Evolutionary conservation across 1,140 invertebrate species (phyloP), one percentile per base, ranked within the genome.

Genomic region (Heliconius eleuchia): DNA sequence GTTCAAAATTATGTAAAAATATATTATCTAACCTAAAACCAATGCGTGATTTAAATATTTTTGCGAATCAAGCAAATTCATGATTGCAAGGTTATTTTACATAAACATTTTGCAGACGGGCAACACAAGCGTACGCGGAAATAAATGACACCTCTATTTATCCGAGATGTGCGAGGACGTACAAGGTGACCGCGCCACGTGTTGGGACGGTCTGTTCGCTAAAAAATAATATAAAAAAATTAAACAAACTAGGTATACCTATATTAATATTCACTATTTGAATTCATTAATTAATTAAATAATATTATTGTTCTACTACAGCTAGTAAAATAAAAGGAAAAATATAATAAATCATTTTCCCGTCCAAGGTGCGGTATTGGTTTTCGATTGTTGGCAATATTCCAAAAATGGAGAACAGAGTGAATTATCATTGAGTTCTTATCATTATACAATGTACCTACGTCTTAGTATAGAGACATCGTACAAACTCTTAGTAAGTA

Each of bases 61-160:
- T 60, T 60, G 27, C 4, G 5, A 13, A 3, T 4, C 70, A 71
- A 23, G 72, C 72, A 81, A 66, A 78, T 81, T 66, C 39, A 60
- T 81, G 71, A 80, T 74, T 71, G 46, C 80, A 77, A 81, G 76
- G 75, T 77, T 81, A 77, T 77, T 55, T 77, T 27, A 57, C n/a
- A 84, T 83, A 82, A 81, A 80, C 78, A 82, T 80, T 83, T 50
- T 73, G 72, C 75, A 79, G 39, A 76, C 74, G 78, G 77, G 83
- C 39, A 71, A n/a, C 60, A 52, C 82, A 74, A 71, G 79, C 79
- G 76, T 83, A 90, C 86, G 86, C 89, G 90, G 91, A 91, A 93
- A 88, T 88, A 83, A 83, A 80, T 76, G 83, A 85, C 89, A 91
- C 91, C 90, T 92, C 88, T 93, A 92, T 91, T 89, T 85, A 90